A percentile compares a stretch with the other conserved stretches of the same genome.
These are phyloP conservation scores for Alloplasta piceator DNA, from an alignment of 2,888 invertebrate genomes.

Conservation along the genomic window DNA sequence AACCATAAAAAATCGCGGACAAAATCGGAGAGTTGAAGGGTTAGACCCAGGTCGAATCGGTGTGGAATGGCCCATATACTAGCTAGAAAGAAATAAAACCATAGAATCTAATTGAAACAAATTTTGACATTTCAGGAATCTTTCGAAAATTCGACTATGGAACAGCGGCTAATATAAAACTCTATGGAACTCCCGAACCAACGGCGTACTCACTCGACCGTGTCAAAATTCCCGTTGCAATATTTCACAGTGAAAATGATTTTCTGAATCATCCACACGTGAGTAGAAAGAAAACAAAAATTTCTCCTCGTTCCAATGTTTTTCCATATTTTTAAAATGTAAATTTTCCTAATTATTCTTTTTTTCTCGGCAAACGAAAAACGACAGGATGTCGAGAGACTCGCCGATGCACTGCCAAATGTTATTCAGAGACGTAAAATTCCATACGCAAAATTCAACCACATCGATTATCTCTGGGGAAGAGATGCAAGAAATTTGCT, in stretches of 20 bases:
- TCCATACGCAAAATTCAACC: constrained; percentile 79
- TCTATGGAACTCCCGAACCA: constrained; percentile 85
- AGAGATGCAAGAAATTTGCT: constrained; percentile 77
- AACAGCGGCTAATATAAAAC: constrained; percentile 83
- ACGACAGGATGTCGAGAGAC: constrained; percentile 76
- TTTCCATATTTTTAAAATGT: too few species aligned
- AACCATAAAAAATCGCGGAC: too few species aligned
- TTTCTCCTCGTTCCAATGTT: too few species aligned
- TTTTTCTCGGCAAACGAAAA: neutral
- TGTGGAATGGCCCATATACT: too few species aligned
- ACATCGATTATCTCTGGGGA: constrained; percentile 81
- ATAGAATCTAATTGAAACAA: too few species aligned
- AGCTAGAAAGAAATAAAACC: too few species aligned
- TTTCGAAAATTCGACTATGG: constrained; percentile 87
- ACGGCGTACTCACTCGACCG: constrained; percentile 86
- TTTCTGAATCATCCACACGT: constrained; percentile 84
- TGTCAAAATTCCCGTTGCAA: constrained; percentile 85
- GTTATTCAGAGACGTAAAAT: constrained; percentile 76
- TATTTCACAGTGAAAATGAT: constrained; percentile 88
- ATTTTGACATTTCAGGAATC: constrained; percentile 81
- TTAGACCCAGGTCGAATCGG: too few species aligned
- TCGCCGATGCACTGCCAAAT: constrained; percentile 77
- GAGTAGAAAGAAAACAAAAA: constrained; percentile 56
- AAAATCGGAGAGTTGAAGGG: too few species aligned
- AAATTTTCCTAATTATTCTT: neutral